Evolutionary conservation across 1,140 invertebrate genomes (phyloP), one percentile per base, ranked within the genome.

Genomic region (Micrasema minimum): DNA sequence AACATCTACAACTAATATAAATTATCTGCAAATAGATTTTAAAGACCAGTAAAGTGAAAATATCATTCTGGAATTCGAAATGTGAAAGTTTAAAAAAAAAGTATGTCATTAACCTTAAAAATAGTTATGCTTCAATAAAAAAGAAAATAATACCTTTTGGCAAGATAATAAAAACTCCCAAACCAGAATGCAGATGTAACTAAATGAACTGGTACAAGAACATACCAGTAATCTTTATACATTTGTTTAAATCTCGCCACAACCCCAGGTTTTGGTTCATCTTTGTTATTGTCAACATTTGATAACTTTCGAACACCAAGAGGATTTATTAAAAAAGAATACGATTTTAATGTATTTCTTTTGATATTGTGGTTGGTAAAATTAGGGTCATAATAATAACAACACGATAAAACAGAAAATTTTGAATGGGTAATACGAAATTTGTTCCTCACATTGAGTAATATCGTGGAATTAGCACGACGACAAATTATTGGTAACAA

Each of bases 221-320:
- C 90, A 83, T 97, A 96, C 92, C 96, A 98, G 83, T 98, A 97
- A 79, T 97, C 91, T 81, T 91, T 93, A 77, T 94, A 93, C 89
- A 97, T 93, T 78, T 91, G 85, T 81, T 97, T 98, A 81, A 98
- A 96, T 77, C 88, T 90, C 77, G 94, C 88, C 78, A 95, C 92
- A 10, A 96, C 76, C 3, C 89, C 85, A 23, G 85, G 46, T 57
- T 72, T 72, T 64, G 50, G 53, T 12, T 46, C 46, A 11, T 72
- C 50, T 14, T 31, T 62, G n/a, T 37, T 45, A 10, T 43, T n/a
- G 38, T 22, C 38, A 45, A 43, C 12, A 46, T 65, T 65, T 45
- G 62, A 65, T 22, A 65, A 50, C 3, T 65, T 23, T 50, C 62
- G 16, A 10, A 65, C 41, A 18, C 62, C 11, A 48, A 31, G 3